phyloP scores from a whole-genome alignment of 2,113 vertebrate species.

The Phrynosoma blainvillii region DNA sequence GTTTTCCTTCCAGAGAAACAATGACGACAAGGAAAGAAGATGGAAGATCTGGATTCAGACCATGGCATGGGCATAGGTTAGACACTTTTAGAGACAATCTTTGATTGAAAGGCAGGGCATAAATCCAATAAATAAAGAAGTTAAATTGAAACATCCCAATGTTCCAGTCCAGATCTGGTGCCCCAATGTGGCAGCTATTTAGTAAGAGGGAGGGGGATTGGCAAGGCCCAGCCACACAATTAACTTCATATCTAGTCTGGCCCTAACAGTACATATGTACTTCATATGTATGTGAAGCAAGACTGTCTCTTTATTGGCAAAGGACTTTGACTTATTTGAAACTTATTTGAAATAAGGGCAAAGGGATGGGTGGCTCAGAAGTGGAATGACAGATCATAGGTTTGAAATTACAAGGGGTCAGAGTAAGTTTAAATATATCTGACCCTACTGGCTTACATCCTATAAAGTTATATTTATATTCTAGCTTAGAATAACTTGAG shows the following conservation, averaged over 20 bases:
- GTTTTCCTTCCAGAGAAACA: neutral
- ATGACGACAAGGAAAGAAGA: neutral
- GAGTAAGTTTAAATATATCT: conserved; percentile 37
- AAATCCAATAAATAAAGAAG: too few species aligned
- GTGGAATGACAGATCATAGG: conserved; percentile 42
- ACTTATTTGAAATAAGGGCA: conserved; percentile 51
- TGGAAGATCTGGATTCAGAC: neutral
- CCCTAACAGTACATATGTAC: neutral
- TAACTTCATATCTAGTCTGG: neutral
- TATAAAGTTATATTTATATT: conserved; percentile 70
- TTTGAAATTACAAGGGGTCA: conserved; percentile 17
- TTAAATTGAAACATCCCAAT: too few species aligned
- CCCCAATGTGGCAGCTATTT: neutral
- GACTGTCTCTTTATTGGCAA: conserved; percentile 1
- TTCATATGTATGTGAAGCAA: neutral
- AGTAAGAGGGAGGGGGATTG: too few species aligned
- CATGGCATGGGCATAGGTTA: neutral
- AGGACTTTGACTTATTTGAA: neutral
- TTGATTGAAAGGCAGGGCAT: too few species aligned
- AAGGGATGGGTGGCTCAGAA: conserved; percentile 60
- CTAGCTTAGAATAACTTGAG: conserved; percentile 60
- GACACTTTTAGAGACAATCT: neutral
- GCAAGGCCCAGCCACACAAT: neutral
- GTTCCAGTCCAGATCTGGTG: too few species aligned
- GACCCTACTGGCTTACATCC: conserved; percentile 49